phyloP scores from a whole-genome alignment of 2,113 vertebrate species.

The Dipodomys merriami region DNA sequence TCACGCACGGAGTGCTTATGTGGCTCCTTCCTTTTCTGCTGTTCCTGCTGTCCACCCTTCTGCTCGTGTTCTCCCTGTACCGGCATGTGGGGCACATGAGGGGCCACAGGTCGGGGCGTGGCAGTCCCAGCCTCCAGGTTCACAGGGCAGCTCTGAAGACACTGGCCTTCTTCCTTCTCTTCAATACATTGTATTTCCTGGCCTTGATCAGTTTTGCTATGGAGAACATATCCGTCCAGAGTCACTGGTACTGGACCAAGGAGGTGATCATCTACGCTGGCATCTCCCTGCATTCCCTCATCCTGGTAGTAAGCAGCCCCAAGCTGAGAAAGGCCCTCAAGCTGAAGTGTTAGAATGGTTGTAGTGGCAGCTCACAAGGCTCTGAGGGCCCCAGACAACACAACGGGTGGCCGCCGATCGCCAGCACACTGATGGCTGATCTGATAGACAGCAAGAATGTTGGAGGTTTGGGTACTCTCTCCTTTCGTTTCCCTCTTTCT shows the following conservation, averaged over 20 bases:
- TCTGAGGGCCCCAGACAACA: neutral
- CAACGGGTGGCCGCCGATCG: neutral
- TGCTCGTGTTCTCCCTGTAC: constrained; percentile 69
- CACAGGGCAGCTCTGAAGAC: constrained; percentile 74
- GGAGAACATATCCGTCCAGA: neutral
- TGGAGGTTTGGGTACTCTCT: neutral
- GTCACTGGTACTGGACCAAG: constrained; percentile 51
- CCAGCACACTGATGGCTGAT: neutral
- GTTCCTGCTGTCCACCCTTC: constrained; percentile 39
- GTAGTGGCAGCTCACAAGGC: neutral
- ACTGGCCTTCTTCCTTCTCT: constrained; percentile 73
- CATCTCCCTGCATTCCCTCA: constrained; percentile 71
- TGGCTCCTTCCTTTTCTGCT: constrained; percentile 47
- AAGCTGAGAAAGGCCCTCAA: constrained; percentile 68
- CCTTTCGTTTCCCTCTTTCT: neutral
- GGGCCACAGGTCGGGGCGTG: neutral
- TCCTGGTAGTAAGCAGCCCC: constrained; percentile 71
- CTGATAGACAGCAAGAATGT: neutral
- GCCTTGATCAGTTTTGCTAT: constrained; percentile 35
- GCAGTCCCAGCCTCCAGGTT: constrained; percentile 30
- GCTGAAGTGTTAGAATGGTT: neutral
- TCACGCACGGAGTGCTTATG: neutral
- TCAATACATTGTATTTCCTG: constrained; percentile 54
- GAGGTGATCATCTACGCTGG: constrained; percentile 32
- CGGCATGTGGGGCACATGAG: constrained; percentile 59